Base-by-base conservation (phyloP, 2,113 vertebrate genomes). In the Daubentonia madagascariensis region DNA sequence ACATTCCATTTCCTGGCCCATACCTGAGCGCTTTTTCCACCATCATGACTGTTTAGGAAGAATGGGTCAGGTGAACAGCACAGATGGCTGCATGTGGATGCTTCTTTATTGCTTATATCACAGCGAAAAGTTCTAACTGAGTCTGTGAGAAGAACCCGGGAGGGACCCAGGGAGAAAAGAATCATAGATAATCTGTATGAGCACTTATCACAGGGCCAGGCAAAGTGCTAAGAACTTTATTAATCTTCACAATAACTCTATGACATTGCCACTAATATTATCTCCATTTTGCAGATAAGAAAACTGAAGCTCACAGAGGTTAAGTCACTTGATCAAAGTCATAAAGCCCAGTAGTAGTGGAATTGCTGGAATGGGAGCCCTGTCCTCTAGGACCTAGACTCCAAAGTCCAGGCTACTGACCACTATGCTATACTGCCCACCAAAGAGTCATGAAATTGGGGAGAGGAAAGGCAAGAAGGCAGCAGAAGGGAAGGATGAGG, bases 1-100 rank as follows among this genome's bases (percentile, higher is more conserved):
- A 40, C 37, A 40, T 50, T 68, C 72, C 3, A 45, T 73, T 97
- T 97, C 96, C 96, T 91, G 90, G 75, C 91, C 94, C 87, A 80
- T 83, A 92, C 90, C 91, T 96, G 92, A 96, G 63, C 1, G 57
- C 85, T 43, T 79, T 89, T 93, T 84, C 84, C 70, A 65, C 91
- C 43, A 5, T 48, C 83, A 2, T 0, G 65, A 65, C 87, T 54
- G 87, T 43, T n/a, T 88, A 50, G 95, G 96, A 96, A 92, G 94
- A 59, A 88, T 1, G 12, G 89, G 45, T 45, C 80, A 57, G 78
- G 85, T 32, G 73, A 76, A 45, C 3, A 2, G 43, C 25, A 59
- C 57, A 89, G 81, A 32, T 0, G 12, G 59, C 37, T 40, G 22
- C 20, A 3, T 10, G 2, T 7, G 10, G 61, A 70, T 37, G 37